Base-by-base conservation (phyloP, 2,888 invertebrate species). In the Xestia c-nigrum region DNA sequence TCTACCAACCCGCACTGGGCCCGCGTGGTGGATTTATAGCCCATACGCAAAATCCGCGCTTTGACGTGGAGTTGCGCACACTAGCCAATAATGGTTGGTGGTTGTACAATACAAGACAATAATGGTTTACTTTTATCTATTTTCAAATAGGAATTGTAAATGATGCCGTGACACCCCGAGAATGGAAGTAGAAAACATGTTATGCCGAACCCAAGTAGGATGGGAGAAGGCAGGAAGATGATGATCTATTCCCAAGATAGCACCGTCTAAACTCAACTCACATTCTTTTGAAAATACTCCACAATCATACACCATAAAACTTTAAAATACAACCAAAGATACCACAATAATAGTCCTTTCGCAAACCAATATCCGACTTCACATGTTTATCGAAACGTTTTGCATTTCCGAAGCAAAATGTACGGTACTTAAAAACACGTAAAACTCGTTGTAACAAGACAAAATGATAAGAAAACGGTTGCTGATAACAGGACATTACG, bases 381-480 rank as follows among this genome's bases (percentile, higher is more conserved):
- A 73, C 64, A 55, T 5, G 38, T 24, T 84, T 88, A 86, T 86
- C 85, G 46, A 9, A 65, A 55, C 71, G 19, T 69, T 80, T 59
- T 55, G 50, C 75, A 70, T 68, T 85, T 79, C 80, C 75, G 71
- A 75, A 80, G 31, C 55, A 50, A 21, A 31, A 66, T 64, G 61
- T 69, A 65, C 61, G 63, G n/a, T 63, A 76, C 77, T 76, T 72
- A 63, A 72, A 65, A 83, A 87, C 87, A 74, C 59, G 87, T 88
- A 61, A 31, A 74, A 74, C 89, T 59, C 57, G 87, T 88, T 81
- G 52, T 57, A 46, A 81, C 87, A 87, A 75, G 76, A 80, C 73
- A 47, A 76, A 47, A 64, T 64, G 76, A 78, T 87, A 88, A 72
- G 74, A 16, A 57, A 84, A 63, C n/a, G 14, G 57, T 24, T 40